Percentiles rank a stretch among this genome's conserved stretches.
Evolutionary conservation across 1,140 invertebrate genomes (phyloP).

Genomic region (Bombus impatiens): DNA sequence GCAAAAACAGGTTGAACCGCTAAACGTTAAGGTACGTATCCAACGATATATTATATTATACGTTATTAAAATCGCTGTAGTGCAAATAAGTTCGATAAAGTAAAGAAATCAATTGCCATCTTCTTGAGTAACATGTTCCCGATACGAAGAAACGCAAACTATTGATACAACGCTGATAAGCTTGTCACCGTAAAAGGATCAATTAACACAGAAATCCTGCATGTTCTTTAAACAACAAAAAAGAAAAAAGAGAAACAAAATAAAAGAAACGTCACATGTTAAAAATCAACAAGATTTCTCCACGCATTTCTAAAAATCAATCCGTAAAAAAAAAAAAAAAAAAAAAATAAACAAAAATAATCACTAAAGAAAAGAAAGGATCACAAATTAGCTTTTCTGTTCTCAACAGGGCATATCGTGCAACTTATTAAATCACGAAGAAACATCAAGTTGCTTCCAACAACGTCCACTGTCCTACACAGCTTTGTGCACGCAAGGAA

Average conservation of each 20-base stretch:
- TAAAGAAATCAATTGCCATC: slow-evolving; percentile 37
- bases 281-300: background rate
- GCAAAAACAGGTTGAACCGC: slow-evolving; percentile 28
- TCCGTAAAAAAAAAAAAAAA: background rate
- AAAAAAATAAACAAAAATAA: background rate
- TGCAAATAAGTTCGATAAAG: slow-evolving; percentile 47
- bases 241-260: background rate
- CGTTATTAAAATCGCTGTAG: slow-evolving; percentile 32
- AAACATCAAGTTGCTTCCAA: background rate
- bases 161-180: too few relatives aligned
- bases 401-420: background rate
- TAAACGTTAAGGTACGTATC: slow-evolving; percentile 34
- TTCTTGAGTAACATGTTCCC: slow-evolving; percentile 39
- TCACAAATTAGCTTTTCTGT: background rate
- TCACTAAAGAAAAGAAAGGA: background rate
- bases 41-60: slow-evolving; percentile 45
- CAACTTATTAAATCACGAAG: background rate
- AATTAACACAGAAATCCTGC: background rate
- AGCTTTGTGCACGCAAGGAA: background rate
- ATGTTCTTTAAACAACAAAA: background rate
- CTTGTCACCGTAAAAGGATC: background rate
- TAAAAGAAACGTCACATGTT: background rate
- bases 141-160: background rate
- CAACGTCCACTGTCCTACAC: background rate
- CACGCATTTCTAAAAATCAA: background rate